Conservation (phyloP, 2,888 invertebrate species). For the Leptopilina drosophilae region DNA sequence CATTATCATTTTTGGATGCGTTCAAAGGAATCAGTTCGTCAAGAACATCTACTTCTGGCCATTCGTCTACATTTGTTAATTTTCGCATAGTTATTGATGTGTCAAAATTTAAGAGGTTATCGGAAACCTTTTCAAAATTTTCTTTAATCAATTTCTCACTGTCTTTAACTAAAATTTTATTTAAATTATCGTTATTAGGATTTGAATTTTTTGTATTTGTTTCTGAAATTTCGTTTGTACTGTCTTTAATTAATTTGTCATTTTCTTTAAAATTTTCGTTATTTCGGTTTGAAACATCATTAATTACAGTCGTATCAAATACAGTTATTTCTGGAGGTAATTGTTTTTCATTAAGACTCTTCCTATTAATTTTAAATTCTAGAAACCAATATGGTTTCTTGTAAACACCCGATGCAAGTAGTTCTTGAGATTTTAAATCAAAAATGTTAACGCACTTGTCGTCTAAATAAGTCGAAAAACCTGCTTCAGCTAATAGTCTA, state of each 20-base stretch:
- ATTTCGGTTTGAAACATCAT: not conserved
- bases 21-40: not conserved
- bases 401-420: too few species aligned
- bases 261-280: not conserved
- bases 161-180: not conserved
- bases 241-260: not conserved
- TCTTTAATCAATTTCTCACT: not conserved
- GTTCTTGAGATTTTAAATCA: too few species aligned
- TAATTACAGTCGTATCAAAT: not conserved
- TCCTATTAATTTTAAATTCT: too few species aligned
- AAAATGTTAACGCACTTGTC: too few species aligned
- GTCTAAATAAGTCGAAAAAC: too few species aligned
- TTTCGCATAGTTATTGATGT: not conserved
- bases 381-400: too few species aligned
- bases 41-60: not conserved
- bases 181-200: not conserved
- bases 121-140: not conserved
- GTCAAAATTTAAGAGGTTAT: not conserved
- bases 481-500: too few species aligned
- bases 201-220: not conserved
- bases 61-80: slow-evolving; percentile 1
- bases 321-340: not conserved
- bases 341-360: not conserved
- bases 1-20: too few species aligned
- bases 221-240: not conserved